Percentiles rank a stretch among this genome's conserved stretches.
Conservation (phyloP, 2,113 vertebrate genomes). For the Carollia perspicillata region DNA sequence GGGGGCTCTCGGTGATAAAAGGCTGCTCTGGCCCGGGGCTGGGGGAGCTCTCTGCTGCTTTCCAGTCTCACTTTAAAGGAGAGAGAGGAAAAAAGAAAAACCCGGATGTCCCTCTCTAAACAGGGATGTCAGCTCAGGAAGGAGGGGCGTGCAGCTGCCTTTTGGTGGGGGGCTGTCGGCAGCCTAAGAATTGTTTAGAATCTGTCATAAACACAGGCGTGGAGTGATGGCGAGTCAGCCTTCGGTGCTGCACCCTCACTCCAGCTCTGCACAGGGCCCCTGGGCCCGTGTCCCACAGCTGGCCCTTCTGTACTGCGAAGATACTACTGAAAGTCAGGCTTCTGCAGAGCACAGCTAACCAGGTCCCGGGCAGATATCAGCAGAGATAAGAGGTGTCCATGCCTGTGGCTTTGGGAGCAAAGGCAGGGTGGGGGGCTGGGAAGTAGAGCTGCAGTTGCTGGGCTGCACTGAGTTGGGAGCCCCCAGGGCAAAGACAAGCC, state of each 20-base stretch:
- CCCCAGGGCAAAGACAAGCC: neutral
- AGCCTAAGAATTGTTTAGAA: constrained; percentile 69
- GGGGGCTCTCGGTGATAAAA: constrained; percentile 82
- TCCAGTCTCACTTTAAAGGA: constrained; percentile 68
- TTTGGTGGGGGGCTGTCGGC: constrained; percentile 71
- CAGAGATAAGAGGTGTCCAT: neutral
- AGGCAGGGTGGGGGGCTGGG: neutral
- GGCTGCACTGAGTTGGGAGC: neutral
- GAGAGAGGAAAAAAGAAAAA: constrained; percentile 53
- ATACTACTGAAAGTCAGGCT: neutral
- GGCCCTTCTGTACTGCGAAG: neutral
- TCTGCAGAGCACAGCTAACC: neutral
- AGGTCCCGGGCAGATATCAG: too few relatives aligned
- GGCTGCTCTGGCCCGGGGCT: constrained; percentile 67
- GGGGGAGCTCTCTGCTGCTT: constrained; percentile 71
- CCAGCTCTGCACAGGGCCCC: neutral
- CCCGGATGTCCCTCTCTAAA: constrained; percentile 83
- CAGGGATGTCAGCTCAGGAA: constrained; percentile 81
- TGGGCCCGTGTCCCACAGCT: neutral
- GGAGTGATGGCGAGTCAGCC: constrained; percentile 50
- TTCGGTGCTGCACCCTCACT: neutral
- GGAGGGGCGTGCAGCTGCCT: constrained; percentile 80
- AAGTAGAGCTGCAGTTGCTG: neutral
- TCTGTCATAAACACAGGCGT: constrained; percentile 70
- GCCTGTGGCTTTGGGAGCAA: neutral